Conservation (phyloP, 2,113 vertebrate genomes). For the Neogobius melanostomus region DNA sequence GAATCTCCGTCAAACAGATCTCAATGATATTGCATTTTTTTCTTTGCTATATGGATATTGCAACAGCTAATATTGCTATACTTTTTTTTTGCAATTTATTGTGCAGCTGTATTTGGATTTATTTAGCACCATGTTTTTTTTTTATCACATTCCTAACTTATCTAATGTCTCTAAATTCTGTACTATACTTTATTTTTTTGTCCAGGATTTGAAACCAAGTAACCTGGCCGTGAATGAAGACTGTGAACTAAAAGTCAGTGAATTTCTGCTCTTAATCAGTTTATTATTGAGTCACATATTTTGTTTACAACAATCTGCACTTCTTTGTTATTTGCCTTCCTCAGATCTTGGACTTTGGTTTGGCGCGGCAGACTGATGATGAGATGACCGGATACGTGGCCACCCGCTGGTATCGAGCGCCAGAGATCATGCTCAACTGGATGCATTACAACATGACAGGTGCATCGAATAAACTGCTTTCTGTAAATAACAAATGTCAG, state of each 20-base stretch:
- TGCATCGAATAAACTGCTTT: conserved; percentile 44
- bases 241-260: conserved; percentile 93
- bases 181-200: conserved; percentile 1
- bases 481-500: too few species aligned
- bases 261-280: conserved; percentile 7
- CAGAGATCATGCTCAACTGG: conserved; percentile 99
- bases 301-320: neutral
- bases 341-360: conserved; percentile 97
- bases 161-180: too few species aligned
- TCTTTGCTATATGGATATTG: too few species aligned
- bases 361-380: conserved; percentile 95
- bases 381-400: conserved; percentile 99
- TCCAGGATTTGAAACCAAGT: conserved; percentile 94
- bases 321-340: neutral
- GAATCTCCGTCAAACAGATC: too few species aligned
- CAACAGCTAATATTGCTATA: too few species aligned
- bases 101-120: too few species aligned
- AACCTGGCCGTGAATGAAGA: conserved; percentile 98
- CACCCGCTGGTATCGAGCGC: conserved; percentile 96
- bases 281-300: neutral
- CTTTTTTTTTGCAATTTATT: too few species aligned
- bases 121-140: too few species aligned
- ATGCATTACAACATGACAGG: conserved; percentile 99
- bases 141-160: too few species aligned
- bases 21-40: too few species aligned